Percentiles rank a stretch among this genome's conserved stretches.
Conservation (phyloP, 2,113 vertebrate genomes). For the Poeciliopsis turrubarensis region DNA sequence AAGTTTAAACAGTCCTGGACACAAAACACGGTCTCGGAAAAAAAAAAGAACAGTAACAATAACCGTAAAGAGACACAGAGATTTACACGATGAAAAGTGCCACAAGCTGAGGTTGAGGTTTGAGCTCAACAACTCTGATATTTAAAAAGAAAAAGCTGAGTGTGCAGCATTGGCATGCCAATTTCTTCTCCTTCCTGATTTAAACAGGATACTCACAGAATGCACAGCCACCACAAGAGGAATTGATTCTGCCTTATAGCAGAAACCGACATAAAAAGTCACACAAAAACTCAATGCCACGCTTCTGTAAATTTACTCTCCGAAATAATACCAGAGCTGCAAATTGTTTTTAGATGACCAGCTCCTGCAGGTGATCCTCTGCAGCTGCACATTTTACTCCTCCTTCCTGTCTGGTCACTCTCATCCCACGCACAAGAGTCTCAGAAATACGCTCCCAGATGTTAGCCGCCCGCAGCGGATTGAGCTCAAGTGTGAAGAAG, state of each 20-base stretch:
- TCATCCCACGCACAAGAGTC: conserved; percentile 28
- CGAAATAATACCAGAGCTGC: neutral
- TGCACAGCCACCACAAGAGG: conserved; percentile 16
- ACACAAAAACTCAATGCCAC: neutral
- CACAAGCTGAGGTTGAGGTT: conserved; percentile 36
- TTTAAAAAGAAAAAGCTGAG: conserved; percentile 21
- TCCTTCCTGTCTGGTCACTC: conserved; percentile 31
- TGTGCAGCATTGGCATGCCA: conserved; percentile 33
- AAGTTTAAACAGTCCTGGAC: conserved; percentile 14
- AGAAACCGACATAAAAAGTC: conserved; percentile 15
- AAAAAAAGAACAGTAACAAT: neutral
- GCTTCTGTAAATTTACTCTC: neutral
- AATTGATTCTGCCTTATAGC: conserved; percentile 4
- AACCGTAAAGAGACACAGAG: neutral
- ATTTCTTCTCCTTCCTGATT: conserved; percentile 13
- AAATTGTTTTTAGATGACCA: conserved; percentile 14
- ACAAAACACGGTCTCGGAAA: neutral
- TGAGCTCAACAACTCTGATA: conserved; percentile 15
- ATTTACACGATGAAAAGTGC: conserved; percentile 9
- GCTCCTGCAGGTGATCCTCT: conserved; percentile 18
- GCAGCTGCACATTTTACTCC: conserved; percentile 35
- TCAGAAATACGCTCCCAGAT: conserved; percentile 32
- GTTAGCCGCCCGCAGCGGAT: conserved; percentile 32
- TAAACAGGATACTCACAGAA: conserved; percentile 30
- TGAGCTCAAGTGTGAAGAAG: conserved; percentile 43